Evolutionary conservation across 1,140 invertebrate species (phyloP).

Genomic region (Kradibia gibbosae): DNA sequence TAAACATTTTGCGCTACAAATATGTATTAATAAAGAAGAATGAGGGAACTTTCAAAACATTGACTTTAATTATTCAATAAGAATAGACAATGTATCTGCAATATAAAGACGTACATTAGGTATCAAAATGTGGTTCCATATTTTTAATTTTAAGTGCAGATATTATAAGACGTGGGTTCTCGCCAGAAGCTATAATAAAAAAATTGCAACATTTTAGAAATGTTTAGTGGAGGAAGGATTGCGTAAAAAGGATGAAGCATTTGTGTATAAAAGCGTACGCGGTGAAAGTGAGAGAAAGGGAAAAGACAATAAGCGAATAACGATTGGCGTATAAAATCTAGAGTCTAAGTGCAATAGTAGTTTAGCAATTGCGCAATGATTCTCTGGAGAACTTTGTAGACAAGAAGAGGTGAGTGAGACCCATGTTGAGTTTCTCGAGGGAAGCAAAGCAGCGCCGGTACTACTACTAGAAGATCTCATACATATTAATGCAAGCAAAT

Average conservation of each 20-base stretch:
- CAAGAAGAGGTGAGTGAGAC: conserved; percentile 26
- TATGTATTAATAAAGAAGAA: too few species aligned
- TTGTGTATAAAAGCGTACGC: conserved; percentile 19
- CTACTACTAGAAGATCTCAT: conserved; percentile 62
- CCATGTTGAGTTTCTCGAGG: conserved; percentile 38
- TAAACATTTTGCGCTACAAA: too few species aligned
- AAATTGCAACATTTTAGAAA: not conserved
- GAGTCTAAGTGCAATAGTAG: conserved; percentile 16
- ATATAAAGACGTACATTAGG: too few species aligned
- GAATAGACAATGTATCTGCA: too few species aligned
- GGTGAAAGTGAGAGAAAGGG: not conserved
- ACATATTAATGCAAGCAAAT: conserved; percentile 68
- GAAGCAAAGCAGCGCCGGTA: conserved; percentile 41
- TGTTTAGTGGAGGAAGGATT: not conserved
- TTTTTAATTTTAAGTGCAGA: not conserved
- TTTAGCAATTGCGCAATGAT: conserved; percentile 41
- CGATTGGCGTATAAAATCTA: conserved; percentile 38
- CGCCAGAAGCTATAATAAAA: not conserved
- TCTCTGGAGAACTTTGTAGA: conserved; percentile 46
- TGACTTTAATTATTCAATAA: too few species aligned
- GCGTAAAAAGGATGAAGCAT: not conserved
- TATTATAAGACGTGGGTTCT: not conserved
- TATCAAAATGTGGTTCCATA: not conserved
- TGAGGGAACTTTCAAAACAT: too few species aligned
- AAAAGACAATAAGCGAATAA: not conserved